Evolutionary conservation across 2,113 vertebrate species (phyloP), one percentile per base, ranked within the genome.

Genomic region (Psettodes erumei): DNA sequence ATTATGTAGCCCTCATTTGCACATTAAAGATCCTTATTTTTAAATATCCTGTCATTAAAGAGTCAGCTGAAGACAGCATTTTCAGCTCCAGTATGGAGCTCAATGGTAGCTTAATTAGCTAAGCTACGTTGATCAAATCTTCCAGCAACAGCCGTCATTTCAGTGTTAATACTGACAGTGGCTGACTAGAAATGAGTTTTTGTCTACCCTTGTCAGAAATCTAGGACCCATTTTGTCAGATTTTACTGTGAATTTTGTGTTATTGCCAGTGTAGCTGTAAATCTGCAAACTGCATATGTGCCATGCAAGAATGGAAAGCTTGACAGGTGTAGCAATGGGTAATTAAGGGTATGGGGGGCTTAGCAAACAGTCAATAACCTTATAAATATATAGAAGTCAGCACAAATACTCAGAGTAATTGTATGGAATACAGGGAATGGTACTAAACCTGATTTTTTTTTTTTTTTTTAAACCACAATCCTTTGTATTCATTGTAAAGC

Each of bases 401-500:
- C 19, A 30, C 25, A 27, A 8, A 35, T 13, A 33, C 35, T 33
- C 8, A 4, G n/a, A 15, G 16, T 18, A 28, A 4, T 8, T 0
- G 10, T 5, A 43, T 15, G 23, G 21, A 53, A 56, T 13, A 8
- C 2, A 66, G 6, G 15, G 1, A 48, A 18, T 37, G 23, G 8
- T 45, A 18, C 2, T 18, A 47, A 33, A 43, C 6, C 23, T 48
- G 8, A 4, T 28, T 64, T 32, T 50, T 50, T 25, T 50, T 21
- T 23, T 19, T 47, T 66, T 48, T 71, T 58, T 45, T 58, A 32
- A 27, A 18, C 38, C 60, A 69, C 58, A 67, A 48, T 56, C 7
- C n/a, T 42, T 51, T 69, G 32, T 18, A 60, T 77, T 79, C 73
- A 73, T 81, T 58, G 23, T 61, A 53, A 71, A 84, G 66, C 56